Percentiles rank a stretch among this genome's conserved stretches.
Evolutionary conservation across 2,888 invertebrate species (phyloP).

Genomic region (Calameuta idolon): DNA sequence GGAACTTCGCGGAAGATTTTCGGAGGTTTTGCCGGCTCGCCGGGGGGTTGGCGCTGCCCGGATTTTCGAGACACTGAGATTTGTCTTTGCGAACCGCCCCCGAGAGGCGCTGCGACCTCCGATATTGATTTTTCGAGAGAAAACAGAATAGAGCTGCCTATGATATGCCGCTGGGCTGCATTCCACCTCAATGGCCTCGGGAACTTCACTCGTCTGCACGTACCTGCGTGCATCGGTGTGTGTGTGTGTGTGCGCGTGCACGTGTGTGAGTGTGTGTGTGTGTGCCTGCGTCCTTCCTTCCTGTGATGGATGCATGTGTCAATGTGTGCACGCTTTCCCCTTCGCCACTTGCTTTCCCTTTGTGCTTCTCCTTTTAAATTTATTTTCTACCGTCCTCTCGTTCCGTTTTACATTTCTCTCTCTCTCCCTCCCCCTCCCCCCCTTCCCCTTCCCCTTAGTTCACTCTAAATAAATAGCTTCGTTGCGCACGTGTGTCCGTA

Average conservation of each 20-base stretch:
- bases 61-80: slow-evolving; percentile 64
- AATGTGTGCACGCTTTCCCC: not conserved
- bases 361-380: not conserved
- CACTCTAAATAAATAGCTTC: slow-evolving; percentile 21
- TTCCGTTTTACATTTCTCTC: not conserved
- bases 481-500: slow-evolving; percentile 3
- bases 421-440: not conserved
- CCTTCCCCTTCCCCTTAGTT: slow-evolving; percentile 11
- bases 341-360: not conserved
- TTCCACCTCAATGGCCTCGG: not conserved
- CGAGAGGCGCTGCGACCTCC: slow-evolving; percentile 61
- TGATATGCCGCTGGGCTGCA: slow-evolving; percentile 45
- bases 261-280: no score
- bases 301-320: not conserved
- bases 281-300: no score
- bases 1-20: slow-evolving; percentile 25
- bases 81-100: slow-evolving; percentile 56
- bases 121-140: slow-evolving; percentile 64
- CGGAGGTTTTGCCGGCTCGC: slow-evolving; percentile 16
- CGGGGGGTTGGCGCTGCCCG: slow-evolving; percentile 35
- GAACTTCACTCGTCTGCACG: not conserved
- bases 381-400: not conserved
- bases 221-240: not conserved
- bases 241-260: not conserved
- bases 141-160: slow-evolving; percentile 53